phyloP scores from a whole-genome alignment of 2,888 invertebrate genomes.

The Thyatira batis region DNA sequence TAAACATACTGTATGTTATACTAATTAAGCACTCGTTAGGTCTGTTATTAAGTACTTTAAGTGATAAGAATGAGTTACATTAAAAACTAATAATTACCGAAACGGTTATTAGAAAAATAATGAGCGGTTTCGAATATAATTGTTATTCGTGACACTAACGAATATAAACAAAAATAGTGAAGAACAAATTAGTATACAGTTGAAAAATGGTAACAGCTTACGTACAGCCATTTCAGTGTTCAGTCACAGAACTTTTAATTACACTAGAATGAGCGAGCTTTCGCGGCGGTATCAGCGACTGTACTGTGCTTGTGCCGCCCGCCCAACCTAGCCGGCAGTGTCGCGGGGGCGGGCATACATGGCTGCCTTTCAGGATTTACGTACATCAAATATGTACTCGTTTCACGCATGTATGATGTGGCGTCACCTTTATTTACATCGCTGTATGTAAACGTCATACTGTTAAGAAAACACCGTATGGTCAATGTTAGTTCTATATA shows the following conservation, averaged over 20 bases:
- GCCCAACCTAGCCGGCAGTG: conserved; percentile 53
- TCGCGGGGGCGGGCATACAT: conserved; percentile 58
- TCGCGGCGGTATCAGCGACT: conserved; percentile 57
- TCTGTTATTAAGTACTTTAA: background rate
- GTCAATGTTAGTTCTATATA: background rate
- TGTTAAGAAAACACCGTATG: conserved; percentile 22
- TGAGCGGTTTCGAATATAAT: background rate
- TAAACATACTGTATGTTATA: background rate
- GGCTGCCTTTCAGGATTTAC: conserved; percentile 20
- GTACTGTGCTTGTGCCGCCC: conserved; percentile 68
- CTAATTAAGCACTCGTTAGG: no score
- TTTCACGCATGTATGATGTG: conserved; percentile 18
- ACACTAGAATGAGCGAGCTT: conserved; percentile 59
- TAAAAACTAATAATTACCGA: background rate
- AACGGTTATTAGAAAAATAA: background rate
- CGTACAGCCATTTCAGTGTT: conserved; percentile 69
- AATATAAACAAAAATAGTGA: background rate
- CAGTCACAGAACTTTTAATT: conserved; percentile 47
- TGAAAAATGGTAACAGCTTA: conserved; percentile 29
- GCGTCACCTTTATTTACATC: conserved; percentile 54
- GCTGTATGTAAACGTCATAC: conserved; percentile 20
- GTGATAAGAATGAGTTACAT: background rate
- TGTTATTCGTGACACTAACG: background rate
- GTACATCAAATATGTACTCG: conserved; percentile 21
- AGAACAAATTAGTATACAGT: background rate